Evolutionary conservation across 2,888 invertebrate species (phyloP), one percentile per base, ranked within the genome.

Genomic region (Himalopsyche kuldschensis): DNA sequence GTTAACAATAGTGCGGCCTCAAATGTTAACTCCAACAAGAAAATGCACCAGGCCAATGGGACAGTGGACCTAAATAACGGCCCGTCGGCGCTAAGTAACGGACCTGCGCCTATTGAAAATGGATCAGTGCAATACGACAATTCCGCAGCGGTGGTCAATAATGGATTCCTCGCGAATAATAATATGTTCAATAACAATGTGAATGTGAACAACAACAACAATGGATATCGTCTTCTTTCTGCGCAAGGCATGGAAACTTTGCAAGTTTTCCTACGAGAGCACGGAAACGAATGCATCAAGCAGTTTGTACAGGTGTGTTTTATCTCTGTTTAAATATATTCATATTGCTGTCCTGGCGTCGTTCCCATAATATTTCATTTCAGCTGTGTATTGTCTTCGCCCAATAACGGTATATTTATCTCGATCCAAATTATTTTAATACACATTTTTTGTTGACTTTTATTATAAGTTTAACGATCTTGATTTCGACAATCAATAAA

Each of bases 211-310:
- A 91, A 90, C 87, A 93, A 92, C 87, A 92, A 92, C 86, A 92
- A 92, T 88, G 93, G 93, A 69, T 93, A 93, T 88, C 90, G 89
- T 81, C 87, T 91, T 87, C 89, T 94, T 87, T 93, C 94, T 3
- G 92, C 93, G 15, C 92, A 92, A 83, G 94, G 94, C 17, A 92
- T 94, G 89, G 91, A 93, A 87, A 93, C 93, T 0, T 90, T 94
- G 86, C 93, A 94, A 89, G 90, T 91, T 78, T 93, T 94, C 89
- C 90, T 94, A 79, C 88, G 93, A 87, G 93, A 94, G 86, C 94
- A 94, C 88, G 94, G 94, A 48, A 93, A 94, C 84, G 93, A 93
- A 85, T 94, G 94, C 88, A 93, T 94, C 86, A 90, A 93, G 69
- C 94, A 94, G 89, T 93, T 94, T 88, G 92, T 94, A 88, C 94